Conservation (phyloP, 2,797 vertebrate genomes). For the Molossus molossus region DNA sequence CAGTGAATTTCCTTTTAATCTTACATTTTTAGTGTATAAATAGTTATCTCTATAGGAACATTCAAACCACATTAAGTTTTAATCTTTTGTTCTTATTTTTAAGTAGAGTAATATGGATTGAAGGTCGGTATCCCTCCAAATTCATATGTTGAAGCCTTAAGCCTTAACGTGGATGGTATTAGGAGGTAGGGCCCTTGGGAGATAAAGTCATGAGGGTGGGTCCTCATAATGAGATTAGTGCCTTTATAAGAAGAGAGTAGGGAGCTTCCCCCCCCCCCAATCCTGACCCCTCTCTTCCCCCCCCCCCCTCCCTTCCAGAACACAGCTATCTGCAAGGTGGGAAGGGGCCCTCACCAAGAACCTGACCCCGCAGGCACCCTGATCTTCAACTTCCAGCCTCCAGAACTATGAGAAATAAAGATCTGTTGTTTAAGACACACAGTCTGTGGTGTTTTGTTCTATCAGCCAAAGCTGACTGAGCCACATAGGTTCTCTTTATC, state of each 20-base stretch:
- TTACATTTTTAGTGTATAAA: slow-evolving; percentile 32
- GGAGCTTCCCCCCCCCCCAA: neutral
- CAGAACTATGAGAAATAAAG: neutral
- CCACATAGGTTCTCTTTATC: neutral
- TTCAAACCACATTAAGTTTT: neutral
- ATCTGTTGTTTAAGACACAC: neutral
- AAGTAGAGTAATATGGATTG: neutral
- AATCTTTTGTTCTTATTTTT: slow-evolving; percentile 19
- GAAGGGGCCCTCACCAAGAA: neutral
- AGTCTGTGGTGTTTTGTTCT: neutral
- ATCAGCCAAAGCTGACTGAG: neutral
- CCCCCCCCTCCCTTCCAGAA: neutral
- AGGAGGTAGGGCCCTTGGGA: neutral
- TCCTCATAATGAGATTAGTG: neutral
- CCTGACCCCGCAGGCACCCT: too few species aligned
- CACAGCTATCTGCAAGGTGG: neutral
- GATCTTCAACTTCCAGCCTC: neutral
- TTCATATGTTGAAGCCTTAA: neutral
- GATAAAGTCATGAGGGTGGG: neutral
- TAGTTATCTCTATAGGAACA: neutral
- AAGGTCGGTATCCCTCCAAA: neutral
- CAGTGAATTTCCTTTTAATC: slow-evolving; percentile 19
- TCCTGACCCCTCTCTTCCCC: rapidly evolving
- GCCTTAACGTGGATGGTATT: neutral
- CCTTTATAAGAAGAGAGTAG: neutral